These are phyloP conservation scores for Haliclona indistincta DNA, from an alignment of 37 sponge, comb jelly and placozoan genomes.

Conservation along the genomic window DNA sequence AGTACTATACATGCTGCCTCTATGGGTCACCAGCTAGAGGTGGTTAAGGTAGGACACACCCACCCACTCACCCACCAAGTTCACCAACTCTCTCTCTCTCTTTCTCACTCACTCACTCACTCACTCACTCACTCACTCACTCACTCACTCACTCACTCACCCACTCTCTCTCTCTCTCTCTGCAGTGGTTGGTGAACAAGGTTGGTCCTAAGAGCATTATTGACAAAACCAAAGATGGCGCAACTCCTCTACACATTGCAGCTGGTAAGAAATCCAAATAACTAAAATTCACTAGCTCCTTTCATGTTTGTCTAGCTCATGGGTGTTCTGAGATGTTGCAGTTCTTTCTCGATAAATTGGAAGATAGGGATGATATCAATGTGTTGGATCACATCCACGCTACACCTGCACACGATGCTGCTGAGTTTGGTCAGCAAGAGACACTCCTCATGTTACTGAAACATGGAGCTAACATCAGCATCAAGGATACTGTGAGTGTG, in stretches of 20 bases:
- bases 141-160: too few relatives aligned
- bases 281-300: too few relatives aligned
- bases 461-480: constrained; percentile 61
- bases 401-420: constrained; percentile 87
- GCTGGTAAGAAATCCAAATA: constrained; percentile 50
- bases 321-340: constrained; percentile 61
- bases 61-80: too few relatives aligned
- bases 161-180: too few relatives aligned
- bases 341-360: constrained; percentile 55
- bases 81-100: too few relatives aligned
- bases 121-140: too few relatives aligned
- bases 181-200: constrained; percentile 66
- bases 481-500: constrained; percentile 49
- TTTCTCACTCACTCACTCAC: too few relatives aligned
- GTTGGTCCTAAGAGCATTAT: constrained; percentile 58
- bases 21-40: constrained; percentile 45
- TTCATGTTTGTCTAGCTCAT: constrained; percentile 17
- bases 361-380: constrained; percentile 39
- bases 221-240: constrained; percentile 75
- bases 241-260: constrained; percentile 85
- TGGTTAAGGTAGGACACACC: constrained; percentile 68
- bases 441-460: constrained; percentile 57
- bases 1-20: constrained; percentile 76
- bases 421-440: constrained; percentile 59
- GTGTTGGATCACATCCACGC: constrained; percentile 43